Base-by-base conservation (phyloP, 2,888 invertebrate species). In the Cryptocephalus moraei region DNA sequence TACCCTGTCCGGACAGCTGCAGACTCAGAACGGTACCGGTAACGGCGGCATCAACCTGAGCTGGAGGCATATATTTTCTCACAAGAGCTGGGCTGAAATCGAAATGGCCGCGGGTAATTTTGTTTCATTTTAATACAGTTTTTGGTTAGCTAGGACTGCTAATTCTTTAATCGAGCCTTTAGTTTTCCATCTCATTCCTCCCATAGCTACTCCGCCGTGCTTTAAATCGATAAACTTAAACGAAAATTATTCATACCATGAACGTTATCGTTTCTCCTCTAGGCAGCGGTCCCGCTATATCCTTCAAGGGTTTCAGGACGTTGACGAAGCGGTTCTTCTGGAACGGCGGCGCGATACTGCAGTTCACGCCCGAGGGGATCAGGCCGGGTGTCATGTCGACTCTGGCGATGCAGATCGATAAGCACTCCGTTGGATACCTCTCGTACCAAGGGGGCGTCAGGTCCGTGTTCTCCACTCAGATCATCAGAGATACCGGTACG, bases 1-100 rank as follows among this genome's bases (percentile, higher is more conserved):
- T 55, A 84, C 85, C 0, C 73, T 96, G 60, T 84, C 87, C 9
- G 91, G 91, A 8, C 84, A 86, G 59, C 75, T 91, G 46, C 83
- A 81, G 46, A 87, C 90, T 1, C 86, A 90, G 57, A 95, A 95
- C 75, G 94, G 95, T 12, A 87, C 82, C 52, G 91, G 91, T 39
- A 75, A 77, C 32, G 87, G 90, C 0, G 81, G 84, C n/a, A 78
- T 94, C 43, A 81, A 84, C 57, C 67, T 89, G 11, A 80, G 86
- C 8, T 84, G 86, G 59, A 77, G 89, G 49, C 79, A 90, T 59
- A 75, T 91, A 10, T 76, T 88, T 46, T 86, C 87, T 0, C 84
- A 90, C 45, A 86, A 84, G 67, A 86, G 90, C 10, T 93, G 92
- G 91, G 76, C 87, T 4, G 94, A 95, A 73, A 69, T 89, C 9